Conservation (phyloP, 2,888 invertebrate genomes). For the Atethmia centrago region DNA sequence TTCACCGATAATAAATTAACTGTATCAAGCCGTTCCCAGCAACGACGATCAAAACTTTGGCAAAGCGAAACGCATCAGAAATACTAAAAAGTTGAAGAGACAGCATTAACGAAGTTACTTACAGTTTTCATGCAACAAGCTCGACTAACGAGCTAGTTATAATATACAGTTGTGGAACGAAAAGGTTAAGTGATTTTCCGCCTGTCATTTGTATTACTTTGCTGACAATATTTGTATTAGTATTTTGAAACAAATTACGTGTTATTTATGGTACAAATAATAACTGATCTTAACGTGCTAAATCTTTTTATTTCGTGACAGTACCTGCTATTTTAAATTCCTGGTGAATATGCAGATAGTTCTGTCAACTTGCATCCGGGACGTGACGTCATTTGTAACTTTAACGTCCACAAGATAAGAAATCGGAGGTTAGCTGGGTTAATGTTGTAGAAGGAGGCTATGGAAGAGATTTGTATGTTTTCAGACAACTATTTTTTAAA, state of each 20-base stretch:
- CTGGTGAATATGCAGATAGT: constrained; percentile 80
- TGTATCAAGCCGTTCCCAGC: constrained; percentile 2
- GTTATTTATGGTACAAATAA: not conserved
- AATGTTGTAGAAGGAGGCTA: constrained; percentile 32
- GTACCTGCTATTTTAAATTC: not conserved
- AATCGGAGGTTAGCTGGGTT: constrained; percentile 35
- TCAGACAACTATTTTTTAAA: not conserved
- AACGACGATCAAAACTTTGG: constrained; percentile 20
- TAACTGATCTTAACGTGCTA: not conserved
- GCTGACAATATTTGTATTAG: too few relatives aligned
- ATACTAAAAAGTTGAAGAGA: constrained; percentile 41
- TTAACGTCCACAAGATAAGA: constrained; percentile 29
- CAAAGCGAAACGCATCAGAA: constrained; percentile 23
- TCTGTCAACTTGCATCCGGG: constrained; percentile 65
- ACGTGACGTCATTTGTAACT: constrained; percentile 69
- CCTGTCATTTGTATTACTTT: not conserved
- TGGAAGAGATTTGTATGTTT: constrained; percentile 13
- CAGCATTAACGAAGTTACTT: constrained; percentile 63
- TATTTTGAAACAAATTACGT: not conserved
- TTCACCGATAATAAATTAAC: not conserved
- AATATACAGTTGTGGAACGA: not conserved
- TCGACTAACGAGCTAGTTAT: constrained; percentile 56
- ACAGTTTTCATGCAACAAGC: constrained; percentile 57
- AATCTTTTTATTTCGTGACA: not conserved
- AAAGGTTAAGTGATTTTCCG: not conserved